Evolutionary conservation across 2,888 invertebrate species (phyloP), one percentile per base, ranked within the genome.

Genomic region (Auanema freiburgensis): DNA sequence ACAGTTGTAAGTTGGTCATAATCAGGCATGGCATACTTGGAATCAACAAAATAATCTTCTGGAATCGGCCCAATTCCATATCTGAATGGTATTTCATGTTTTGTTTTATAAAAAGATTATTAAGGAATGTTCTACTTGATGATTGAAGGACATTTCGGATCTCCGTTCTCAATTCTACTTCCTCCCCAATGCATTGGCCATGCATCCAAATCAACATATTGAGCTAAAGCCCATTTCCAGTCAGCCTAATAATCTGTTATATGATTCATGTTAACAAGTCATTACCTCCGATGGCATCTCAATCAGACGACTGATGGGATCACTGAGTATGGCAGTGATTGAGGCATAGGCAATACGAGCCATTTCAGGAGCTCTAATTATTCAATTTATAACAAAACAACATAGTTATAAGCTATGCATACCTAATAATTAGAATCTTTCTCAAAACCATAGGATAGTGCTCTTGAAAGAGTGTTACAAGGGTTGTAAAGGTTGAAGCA

Each of bases 171-270:
- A n/a, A 66, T 72, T 65, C 77, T 57, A 12, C 70, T 66, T 1
- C 82, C 82, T 25, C 82, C 82, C 81, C 81, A 82, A 57, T 78
- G 79, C 66, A 78, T 72, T 41, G 83, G 83, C 82, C 82, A 82
- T n/a, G 69, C 75, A 42, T 83, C 78, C 16, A 79, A 66, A 49
- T 79, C 71, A 11, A 83, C 81, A 65, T 81, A 75, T 55, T 80
- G 70, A 50, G 72, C 79, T 10, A 83, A 69, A 1, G 76, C 72
- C 56, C 72, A 68, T 60, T 80, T 77, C 83, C 83, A 83, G 50
- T 78, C 78, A 25, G 76, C 70, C 73, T 72, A 50, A 21, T 33
- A 16, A n/a, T 21, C 4, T n/a, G 12, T 50, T 12, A 16, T 16
- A 12, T 16, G 1, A 16, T 50, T n/a, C 1, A 50, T 11, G 1